Conservation (phyloP, 1,140 invertebrate species). For the Cherax destructor region DNA sequence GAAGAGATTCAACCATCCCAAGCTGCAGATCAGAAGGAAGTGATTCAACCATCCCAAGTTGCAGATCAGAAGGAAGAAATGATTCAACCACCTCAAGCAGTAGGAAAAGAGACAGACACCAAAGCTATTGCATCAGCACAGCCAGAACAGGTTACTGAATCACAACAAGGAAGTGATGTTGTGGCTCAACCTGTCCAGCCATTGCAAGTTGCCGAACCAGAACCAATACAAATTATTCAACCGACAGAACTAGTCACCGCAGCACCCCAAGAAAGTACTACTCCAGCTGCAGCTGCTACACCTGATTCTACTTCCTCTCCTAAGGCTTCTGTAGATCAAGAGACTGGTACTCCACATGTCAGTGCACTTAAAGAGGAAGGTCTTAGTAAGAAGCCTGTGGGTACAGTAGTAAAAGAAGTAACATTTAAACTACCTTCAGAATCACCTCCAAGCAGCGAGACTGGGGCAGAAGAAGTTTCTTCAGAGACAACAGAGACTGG, state of each 20-base stretch:
- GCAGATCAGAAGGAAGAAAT: background rate
- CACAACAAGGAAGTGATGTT: background rate
- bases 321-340: background rate
- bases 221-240: background rate
- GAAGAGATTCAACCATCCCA: background rate
- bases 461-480: conserved; percentile 46
- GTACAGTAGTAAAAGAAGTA: conserved; percentile 18
- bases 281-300: background rate
- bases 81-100: background rate
- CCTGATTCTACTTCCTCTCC: background rate
- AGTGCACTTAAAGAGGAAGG: background rate
- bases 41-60: background rate
- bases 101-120: background rate
- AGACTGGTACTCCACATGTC: background rate
- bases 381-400: background rate
- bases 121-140: background rate
- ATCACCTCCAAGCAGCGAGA: conserved; percentile 15
- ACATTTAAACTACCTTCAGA: conserved; percentile 35
- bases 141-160: background rate
- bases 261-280: background rate
- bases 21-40: no score
- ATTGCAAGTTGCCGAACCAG: background rate
- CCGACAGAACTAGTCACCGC: background rate
- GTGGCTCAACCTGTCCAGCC: background rate
- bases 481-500: conserved; percentile 71